Conservation (phyloP, 1,140 invertebrate genomes). For the Brachionus plicatilis region DNA sequence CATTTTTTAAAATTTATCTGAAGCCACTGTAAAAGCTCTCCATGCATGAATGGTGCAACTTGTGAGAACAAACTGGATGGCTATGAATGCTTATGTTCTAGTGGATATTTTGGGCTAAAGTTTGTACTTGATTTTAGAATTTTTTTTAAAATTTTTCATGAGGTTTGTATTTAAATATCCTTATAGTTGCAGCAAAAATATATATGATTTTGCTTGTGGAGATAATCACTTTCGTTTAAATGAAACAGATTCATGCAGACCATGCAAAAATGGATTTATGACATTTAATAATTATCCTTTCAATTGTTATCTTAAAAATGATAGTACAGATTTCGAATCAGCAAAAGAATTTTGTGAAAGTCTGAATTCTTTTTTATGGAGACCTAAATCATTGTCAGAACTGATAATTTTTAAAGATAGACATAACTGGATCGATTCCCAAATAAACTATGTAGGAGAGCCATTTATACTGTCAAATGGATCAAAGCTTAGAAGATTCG, state of each 20-base stretch:
- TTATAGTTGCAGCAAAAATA: neutral
- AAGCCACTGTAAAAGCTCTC: too few species aligned
- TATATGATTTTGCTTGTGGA: neutral
- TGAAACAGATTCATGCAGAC: neutral
- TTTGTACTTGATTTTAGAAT: too few species aligned
- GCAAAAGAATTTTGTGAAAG: neutral
- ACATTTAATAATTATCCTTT: neutral
- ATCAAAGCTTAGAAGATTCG: neutral
- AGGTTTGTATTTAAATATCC: too few species aligned
- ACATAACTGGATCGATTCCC: neutral
- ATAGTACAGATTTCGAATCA: neutral
- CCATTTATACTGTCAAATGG: neutral
- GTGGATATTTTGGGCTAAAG: too few species aligned
- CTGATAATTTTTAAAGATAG: neutral
- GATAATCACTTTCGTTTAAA: neutral
- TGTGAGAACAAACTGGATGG: too few species aligned
- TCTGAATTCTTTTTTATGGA: neutral
- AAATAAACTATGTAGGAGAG: neutral
- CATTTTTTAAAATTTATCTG: neutral
- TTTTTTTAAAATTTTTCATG: too few species aligned
- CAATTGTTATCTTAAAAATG: neutral
- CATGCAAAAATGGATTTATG: neutral
- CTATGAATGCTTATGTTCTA: too few species aligned
- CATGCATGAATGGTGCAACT: too few species aligned
- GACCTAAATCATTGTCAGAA: neutral